Base-by-base conservation (phyloP, 2,113 vertebrate genomes). In the Etheostoma spectabile region DNA sequence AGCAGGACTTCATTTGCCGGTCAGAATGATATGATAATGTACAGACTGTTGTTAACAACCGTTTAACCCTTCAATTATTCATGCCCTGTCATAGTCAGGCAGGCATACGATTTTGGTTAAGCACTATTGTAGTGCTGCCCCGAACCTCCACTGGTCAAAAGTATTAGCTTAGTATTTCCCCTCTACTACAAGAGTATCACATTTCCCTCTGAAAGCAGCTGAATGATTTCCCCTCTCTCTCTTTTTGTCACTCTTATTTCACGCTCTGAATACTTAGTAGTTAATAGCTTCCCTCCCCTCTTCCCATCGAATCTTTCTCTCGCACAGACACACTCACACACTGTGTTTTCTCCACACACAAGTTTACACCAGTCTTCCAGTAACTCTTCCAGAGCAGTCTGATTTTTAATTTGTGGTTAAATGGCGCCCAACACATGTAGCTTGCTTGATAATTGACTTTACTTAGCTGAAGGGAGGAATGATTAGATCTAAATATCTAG, bases 381-480 rank as follows among this genome's bases (percentile, higher is more conserved):
- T 87, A 90, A 90, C 86, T 87, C 88, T 78, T 87, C 79, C 88
- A 85, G 79, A 88, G 46, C 86, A 83, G 86, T 89, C 91, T 82
- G 88, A 83, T 92, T 95, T 94, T 95, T 94, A 92, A 94, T 95
- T 95, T 93, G 92, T 92, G 87, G 92, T 92, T 94, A 95, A 94
- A 95, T 91, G 92, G 85, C 78, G 86, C 87, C 89, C 84, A 86
- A 90, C 93, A 90, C 90, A 90, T 85, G 84, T 86, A 75, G 92
- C 87, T 90, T 83, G 80, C 90, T 90, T 89, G 92, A 94, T 95
- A 93, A 95, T 95, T 92, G 93, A 94, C 93, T 95, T 93, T 87
- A 91, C 88, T 92, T 92, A 74, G 86, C 85, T 91, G 91, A 93
- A 88, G 86, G 88, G 86, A 88, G 87, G 84, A 83, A 90, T 85